Conservation (phyloP, 2,888 invertebrate genomes). For the Epinotia nisella region DNA sequence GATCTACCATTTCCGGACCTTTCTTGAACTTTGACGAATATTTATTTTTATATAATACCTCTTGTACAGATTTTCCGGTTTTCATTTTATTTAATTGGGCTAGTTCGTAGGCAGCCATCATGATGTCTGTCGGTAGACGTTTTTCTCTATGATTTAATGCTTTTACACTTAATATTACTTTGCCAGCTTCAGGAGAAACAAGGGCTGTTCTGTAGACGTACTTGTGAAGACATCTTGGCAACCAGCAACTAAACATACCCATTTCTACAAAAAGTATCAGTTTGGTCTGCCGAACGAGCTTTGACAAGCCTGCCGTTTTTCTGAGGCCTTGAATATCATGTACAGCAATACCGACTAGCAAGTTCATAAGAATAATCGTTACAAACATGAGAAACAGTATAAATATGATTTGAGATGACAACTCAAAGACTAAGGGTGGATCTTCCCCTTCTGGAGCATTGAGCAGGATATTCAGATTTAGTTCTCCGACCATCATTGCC, state of each 20-base stretch:
- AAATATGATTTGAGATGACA: constrained; percentile 92
- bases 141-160: constrained; percentile 93
- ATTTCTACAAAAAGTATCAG: constrained; percentile 93
- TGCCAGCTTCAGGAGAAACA: constrained; percentile 91
- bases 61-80: constrained; percentile 86
- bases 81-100: constrained; percentile 89
- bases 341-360: constrained; percentile 93
- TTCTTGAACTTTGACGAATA: constrained; percentile 87
- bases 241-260: constrained; percentile 90
- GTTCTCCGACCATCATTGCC: constrained; percentile 95
- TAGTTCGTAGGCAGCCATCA: constrained; percentile 91
- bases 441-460: constrained; percentile 89
- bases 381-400: constrained; percentile 92
- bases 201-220: constrained; percentile 91
- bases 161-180: constrained; percentile 92
- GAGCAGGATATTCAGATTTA: constrained; percentile 90
- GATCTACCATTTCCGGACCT: constrained; percentile 73
- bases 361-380: constrained; percentile 93
- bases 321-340: constrained; percentile 94
- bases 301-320: constrained; percentile 93
- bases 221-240: constrained; percentile 90
- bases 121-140: constrained; percentile 90
- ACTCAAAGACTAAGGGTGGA: constrained; percentile 89
- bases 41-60: constrained; percentile 84
- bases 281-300: constrained; percentile 93